Percentiles rank a stretch among this genome's conserved stretches.
phyloP scores from a whole-genome alignment of 1,140 invertebrate genomes.

The Nasonia longicornis region DNA sequence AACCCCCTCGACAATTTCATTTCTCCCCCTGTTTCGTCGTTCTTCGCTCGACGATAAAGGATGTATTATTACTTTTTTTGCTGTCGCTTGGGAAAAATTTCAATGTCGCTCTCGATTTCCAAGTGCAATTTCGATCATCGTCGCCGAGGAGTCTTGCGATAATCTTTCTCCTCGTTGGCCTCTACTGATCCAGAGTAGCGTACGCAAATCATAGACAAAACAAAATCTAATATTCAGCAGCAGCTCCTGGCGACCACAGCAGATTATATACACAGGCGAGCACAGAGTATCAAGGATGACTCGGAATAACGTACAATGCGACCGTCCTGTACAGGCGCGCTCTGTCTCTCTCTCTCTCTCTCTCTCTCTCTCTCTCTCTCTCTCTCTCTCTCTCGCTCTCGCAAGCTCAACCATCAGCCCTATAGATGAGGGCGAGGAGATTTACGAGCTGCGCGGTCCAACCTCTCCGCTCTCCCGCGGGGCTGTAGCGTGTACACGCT shows the following conservation, averaged over 20 bases:
- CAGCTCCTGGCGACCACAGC: not conserved
- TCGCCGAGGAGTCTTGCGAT: too few species aligned
- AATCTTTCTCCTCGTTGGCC: not conserved
- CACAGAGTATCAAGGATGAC: not conserved
- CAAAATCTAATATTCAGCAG: not conserved
- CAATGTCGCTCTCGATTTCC: too few species aligned
- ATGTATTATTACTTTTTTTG: not conserved
- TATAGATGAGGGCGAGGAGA: not conserved
- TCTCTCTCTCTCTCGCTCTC: too few species aligned
- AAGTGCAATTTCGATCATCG: not conserved
- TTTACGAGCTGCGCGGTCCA: slow-evolving; percentile 30
- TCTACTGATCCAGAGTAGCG: not conserved
- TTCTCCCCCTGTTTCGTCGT: not conserved
- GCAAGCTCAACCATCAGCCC: not conserved
- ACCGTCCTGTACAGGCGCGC: not conserved
- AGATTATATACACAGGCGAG: not conserved
- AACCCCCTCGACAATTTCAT: not conserved
- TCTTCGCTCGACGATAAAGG: not conserved
- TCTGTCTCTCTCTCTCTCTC: too few species aligned
- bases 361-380: too few species aligned
- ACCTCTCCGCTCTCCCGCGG: not conserved
- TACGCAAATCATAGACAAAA: not conserved
- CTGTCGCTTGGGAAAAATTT: not conserved
- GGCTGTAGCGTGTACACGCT: slow-evolving; percentile 6
- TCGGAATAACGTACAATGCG: not conserved